These are phyloP conservation scores for Piaya cayana DNA, from an alignment of 2,113 vertebrate species.

Conservation along the genomic window DNA sequence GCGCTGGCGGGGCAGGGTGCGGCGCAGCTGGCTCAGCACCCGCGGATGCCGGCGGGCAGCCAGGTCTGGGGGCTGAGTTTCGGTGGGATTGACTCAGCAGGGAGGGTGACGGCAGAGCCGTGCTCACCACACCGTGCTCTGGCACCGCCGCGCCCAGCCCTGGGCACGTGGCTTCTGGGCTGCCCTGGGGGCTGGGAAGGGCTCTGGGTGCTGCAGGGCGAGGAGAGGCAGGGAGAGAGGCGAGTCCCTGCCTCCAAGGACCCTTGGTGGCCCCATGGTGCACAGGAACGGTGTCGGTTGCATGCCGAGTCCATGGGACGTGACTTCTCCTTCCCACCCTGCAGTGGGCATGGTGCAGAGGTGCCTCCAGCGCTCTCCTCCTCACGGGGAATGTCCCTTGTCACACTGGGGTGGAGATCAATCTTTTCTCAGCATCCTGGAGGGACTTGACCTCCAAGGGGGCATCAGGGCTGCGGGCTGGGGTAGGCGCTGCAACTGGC, in stretches of 20 bases:
- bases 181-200: neutral
- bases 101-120: neutral
- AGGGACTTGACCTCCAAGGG: neutral
- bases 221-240: neutral
- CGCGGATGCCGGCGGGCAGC: neutral
- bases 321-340: neutral
- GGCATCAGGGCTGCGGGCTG: neutral
- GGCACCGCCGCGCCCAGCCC: neutral
- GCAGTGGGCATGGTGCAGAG: accelerated
- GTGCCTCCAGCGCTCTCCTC: neutral
- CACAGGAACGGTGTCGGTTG: neutral
- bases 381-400: accelerated
- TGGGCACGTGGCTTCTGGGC: neutral
- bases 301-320: accelerated
- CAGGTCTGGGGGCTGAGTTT: conserved; percentile 65
- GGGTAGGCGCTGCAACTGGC: neutral
- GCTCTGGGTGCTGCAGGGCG: neutral
- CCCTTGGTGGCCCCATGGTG: neutral
- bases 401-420: neutral
- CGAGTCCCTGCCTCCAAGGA: accelerated
- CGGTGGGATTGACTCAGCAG: conserved; percentile 53
- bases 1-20: neutral
- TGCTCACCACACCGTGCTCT: neutral
- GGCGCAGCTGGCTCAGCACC: neutral
- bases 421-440: neutral